Evolutionary conservation across 2,797 vertebrate species (phyloP), one percentile per base, ranked within the genome.

Genomic region (Tragopan temminckii): DNA sequence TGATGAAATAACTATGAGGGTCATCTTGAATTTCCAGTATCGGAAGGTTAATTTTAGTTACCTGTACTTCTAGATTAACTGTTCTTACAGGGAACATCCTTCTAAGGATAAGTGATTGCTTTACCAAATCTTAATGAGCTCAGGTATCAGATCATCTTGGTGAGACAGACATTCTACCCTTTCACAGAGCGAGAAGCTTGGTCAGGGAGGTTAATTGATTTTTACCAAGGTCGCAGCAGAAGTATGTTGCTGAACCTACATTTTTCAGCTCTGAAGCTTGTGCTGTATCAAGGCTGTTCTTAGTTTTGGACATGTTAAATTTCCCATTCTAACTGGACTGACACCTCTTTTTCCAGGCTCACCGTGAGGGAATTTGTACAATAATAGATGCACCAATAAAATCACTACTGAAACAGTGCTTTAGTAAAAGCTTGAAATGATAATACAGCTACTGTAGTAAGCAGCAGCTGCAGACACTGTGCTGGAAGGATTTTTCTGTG

Each of bases 181-280:
- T 92, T 88, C 80, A 79, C 2, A 57, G 77, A 88, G 69, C 18
- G 13, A 48, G 63, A n/a, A 72, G 91, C 90, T 95, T 89, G 93
- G 89, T 71, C 86, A 88, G 71, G 25, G 80, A 95, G 94, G 89
- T 95, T 96, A 95, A 96, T 95, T 95, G 93, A 96, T 93, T 95
- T 94, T 84, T 79, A 48, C 90, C 94, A 96, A 96, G 93, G 96
- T 95, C 93, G 63, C 46, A 66, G 78, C 62, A 79, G 43, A 81
- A 92, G 21, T 29, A 74, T 86, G 80, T 63, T 38, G 63, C 95
- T 93, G 87, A 93, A 92, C 87, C 48, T 83, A 83, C 63, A 10
- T 90, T 90, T 96, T 89, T 61, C 40, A 76, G 35, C 79, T 87
- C 80, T 69, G 66, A 76, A 67, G 67, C 69, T 70, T 2, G 1